Evolutionary conservation across 2,797 vertebrate species (phyloP), one percentile per base, ranked within the genome.

Genomic region (Chelon labrosus): DNA sequence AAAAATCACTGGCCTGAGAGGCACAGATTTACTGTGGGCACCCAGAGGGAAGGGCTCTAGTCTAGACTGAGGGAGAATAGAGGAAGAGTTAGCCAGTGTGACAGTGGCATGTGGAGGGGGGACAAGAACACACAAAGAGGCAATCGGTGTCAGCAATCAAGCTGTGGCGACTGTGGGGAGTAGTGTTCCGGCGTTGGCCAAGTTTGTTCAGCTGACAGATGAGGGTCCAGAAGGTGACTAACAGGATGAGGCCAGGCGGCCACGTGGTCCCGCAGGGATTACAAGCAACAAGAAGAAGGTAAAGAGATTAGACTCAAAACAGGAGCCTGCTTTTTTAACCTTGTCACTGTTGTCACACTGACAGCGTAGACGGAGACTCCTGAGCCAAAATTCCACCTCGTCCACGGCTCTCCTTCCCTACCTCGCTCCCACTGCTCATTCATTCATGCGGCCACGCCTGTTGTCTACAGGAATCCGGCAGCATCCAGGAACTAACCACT

Each of bases 291-390:
- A 96, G 93, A 88, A 91, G 92, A 93, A 96, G 94, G 95, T 97
- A 96, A 97, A 94, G 90, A 93, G 96, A 97, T 98, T 97, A 98
- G 91, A 92, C 91, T 90, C 88, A 87, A 95, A 94, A 93, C 91
- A 31, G 2, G 88, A 91, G 88, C 85, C 90, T 95, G 93, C 89
- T 91, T 91, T 93, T 89, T 93, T 94, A 92, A 95, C 94, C 94
- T 95, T 80, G 74, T 95, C 94, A 95, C 92, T 90, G 88, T 87
- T 90, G 91, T 90, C 80, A 89, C 84, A 83, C 83, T 71, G 69
- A 77, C 64, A 63, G 68, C 22, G 3, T 11, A 66, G 69, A 66
- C 50, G 79, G 65, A 74, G 84, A 78, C 70, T 75, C 70, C 58
- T 5, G 67, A 71, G 67, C 66, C 75, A 70, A 47, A 70, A 65